Evolutionary conservation across 1,140 invertebrate species (phyloP).

Genomic region (Tachypleus tridentatus): DNA sequence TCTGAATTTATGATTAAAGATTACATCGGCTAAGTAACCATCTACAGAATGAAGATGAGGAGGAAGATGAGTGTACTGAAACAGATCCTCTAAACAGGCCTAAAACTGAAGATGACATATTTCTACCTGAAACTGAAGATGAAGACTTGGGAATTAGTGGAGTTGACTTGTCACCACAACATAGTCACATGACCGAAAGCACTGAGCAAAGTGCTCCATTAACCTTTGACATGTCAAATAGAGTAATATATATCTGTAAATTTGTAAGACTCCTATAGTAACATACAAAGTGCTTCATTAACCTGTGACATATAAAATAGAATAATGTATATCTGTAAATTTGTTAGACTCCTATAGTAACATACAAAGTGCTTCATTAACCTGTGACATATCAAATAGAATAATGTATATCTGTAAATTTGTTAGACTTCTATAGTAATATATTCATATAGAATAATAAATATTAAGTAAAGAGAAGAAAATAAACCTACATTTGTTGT

Average conservation of each 20-base stretch:
- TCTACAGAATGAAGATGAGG: no score
- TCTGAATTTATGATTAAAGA: no score
- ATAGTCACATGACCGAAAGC: constrained; percentile 70
- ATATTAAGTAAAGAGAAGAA: no score
- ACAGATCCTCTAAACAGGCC: no score
- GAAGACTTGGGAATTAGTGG: not conserved
- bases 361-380: constrained; percentile 72
- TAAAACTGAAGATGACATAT: no score
- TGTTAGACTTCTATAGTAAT: constrained; percentile 51
- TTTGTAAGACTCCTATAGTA: constrained; percentile 48
- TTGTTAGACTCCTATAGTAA: constrained; percentile 51
- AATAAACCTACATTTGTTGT: no score
- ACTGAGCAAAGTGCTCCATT: constrained; percentile 78
- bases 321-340: constrained; percentile 36
- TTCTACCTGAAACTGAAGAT: no score
- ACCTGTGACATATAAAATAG: constrained; percentile 86
- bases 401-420: constrained; percentile 35
- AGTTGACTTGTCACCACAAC: constrained; percentile 46
- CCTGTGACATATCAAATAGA: constrained; percentile 84
- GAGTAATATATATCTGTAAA: constrained; percentile 40
- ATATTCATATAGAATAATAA: constrained; percentile 34
- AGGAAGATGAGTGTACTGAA: no score
- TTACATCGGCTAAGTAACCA: no score
- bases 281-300: constrained; percentile 72
- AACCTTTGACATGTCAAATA: constrained; percentile 82